Percentiles rank a stretch among this genome's conserved stretches.
phyloP scores from a whole-genome alignment of 2,888 invertebrate species.

The Stenotaenia linearis region DNA sequence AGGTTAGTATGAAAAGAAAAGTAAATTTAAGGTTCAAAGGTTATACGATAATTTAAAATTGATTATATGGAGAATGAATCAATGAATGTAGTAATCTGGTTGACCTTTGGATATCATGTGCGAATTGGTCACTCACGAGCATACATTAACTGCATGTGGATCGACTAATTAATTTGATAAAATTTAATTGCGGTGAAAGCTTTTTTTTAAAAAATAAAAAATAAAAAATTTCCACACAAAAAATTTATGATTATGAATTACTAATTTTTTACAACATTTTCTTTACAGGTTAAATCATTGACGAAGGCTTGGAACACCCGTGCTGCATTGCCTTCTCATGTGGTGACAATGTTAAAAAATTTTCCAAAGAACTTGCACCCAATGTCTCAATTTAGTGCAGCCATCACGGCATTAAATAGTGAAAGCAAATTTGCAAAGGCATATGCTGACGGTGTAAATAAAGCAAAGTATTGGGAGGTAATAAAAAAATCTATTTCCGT shows the following conservation, averaged over 20 bases:
- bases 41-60: too few relatives aligned
- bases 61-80: too few relatives aligned
- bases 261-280: not conserved
- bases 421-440: slow-evolving; percentile 89
- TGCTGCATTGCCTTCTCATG: slow-evolving; percentile 84
- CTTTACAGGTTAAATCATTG: slow-evolving; percentile 52
- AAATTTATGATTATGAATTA: too few relatives aligned
- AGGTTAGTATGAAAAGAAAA: slow-evolving; percentile 52
- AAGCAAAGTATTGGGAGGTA: slow-evolving; percentile 84
- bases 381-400: slow-evolving; percentile 90
- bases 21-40: too few relatives aligned
- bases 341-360: slow-evolving; percentile 87
- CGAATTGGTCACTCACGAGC: too few relatives aligned
- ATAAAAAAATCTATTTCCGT: slow-evolving; percentile 2
- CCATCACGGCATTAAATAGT: slow-evolving; percentile 82
- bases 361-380: slow-evolving; percentile 85
- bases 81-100: too few relatives aligned
- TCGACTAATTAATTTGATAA: too few relatives aligned
- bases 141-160: too few relatives aligned
- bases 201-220: too few relatives aligned
- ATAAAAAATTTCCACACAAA: too few relatives aligned
- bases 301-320: slow-evolving; percentile 79
- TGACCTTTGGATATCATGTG: too few relatives aligned
- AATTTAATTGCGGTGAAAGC: too few relatives aligned
- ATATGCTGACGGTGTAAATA: slow-evolving; percentile 79